phyloP scores from a whole-genome alignment of 2,888 invertebrate species.

The Drepanosiphum platanoidis region DNA sequence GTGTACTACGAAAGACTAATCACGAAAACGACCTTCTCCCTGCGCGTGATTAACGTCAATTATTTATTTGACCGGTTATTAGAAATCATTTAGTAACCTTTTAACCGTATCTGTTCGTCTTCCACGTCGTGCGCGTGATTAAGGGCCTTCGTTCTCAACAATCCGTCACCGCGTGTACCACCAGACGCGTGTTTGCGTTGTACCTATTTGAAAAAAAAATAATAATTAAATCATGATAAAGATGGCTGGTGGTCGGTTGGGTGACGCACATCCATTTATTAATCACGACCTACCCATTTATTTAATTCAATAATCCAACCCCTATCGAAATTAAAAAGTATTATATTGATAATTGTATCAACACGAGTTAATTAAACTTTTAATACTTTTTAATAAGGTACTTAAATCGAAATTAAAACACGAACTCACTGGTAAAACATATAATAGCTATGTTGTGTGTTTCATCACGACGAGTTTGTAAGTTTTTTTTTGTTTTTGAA shows the following conservation, averaged over 20 bases:
- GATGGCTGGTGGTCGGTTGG: neutral
- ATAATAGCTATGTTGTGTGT: too few relatives aligned
- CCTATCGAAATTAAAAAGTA: too few relatives aligned
- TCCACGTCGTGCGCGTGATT: slow-evolving; percentile 8
- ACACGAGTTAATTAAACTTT: too few relatives aligned
- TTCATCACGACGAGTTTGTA: too few relatives aligned
- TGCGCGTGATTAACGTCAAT: slow-evolving; percentile 16
- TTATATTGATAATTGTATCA: too few relatives aligned
- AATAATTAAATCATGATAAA: neutral
- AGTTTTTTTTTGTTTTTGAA: too few relatives aligned
- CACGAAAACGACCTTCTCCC: slow-evolving; percentile 15
- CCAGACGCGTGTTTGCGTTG: slow-evolving; percentile 10
- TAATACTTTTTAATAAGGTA: too few relatives aligned
- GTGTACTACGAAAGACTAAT: neutral
- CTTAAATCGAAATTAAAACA: too few relatives aligned
- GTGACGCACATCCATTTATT: too few relatives aligned
- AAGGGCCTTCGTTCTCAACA: neutral
- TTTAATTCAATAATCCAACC: too few relatives aligned
- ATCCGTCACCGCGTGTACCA: neutral
- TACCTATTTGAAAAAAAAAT: slow-evolving; percentile 3
- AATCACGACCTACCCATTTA: too few relatives aligned
- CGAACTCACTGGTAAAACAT: too few relatives aligned
- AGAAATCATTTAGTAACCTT: slow-evolving; percentile 36
- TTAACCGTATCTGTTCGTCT: slow-evolving; percentile 24
- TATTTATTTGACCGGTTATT: slow-evolving; percentile 33